Evolutionary conservation across 2,113 vertebrate species (phyloP), one percentile per base, ranked within the genome.

Genomic region (Equus przewalskii): DNA sequence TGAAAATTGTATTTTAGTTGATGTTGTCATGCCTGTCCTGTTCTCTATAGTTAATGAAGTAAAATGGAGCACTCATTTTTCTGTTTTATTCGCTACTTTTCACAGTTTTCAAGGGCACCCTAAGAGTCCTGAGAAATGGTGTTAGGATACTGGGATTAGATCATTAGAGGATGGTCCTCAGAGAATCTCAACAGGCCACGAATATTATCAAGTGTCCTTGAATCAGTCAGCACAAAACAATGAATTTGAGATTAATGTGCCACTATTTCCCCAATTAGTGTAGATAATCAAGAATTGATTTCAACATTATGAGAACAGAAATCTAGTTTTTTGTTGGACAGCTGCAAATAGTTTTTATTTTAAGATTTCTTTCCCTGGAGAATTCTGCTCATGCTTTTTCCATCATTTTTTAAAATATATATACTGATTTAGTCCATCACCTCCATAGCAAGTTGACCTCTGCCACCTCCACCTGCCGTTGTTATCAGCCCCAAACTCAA

Each of bases 231-330:
- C 86, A 96, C 41, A 72, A 76, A 91, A 44, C 96, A 96, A 94
- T 69, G 79, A 93, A 81, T 96, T 84, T 84, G 44, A 92, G 78
- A 93, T 76, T 94, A 84, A 96, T 70, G 18, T 96, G 54, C 33
- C 51, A 89, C 89, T 81, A 78, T 75, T 96, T 92, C 44, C 73
- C 70, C 93, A 96, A 96, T 97, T 97, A 96, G 58, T 84, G 36
- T 26, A 92, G 73, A 80, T 94, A 97, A 95, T 97, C 95, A 97
- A 78, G 79, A 95, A 93, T 58, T 97, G 93, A 97, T 98, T 97
- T 46, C 24, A 95, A 94, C 60, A 84, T 86, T 89, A 92, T 54
- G 24, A 89, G 64, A 86, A 85, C 2, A 95, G 33, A 97, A 94
- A 92, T 86, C n/a, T 80, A 33, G 4, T 18, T 44, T 89, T 91